phyloP scores from a whole-genome alignment of 64 coral and sea anemone species.

The Pocillopora damicornis region DNA sequence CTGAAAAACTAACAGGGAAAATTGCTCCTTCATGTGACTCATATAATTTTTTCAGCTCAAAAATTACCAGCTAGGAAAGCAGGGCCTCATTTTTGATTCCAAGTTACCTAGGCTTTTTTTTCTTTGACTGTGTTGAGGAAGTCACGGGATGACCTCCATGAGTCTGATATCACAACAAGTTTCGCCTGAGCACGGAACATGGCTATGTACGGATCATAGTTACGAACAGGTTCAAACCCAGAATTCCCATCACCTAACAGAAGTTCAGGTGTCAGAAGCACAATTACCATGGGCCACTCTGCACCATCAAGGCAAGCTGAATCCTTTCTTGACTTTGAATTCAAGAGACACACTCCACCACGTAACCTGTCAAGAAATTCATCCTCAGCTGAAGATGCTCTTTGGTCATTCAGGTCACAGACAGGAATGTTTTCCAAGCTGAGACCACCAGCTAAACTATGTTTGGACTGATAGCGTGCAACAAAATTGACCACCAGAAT shows the following conservation, averaged over 20 bases:
- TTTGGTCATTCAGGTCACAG: not conserved
- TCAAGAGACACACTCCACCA: constrained; percentile 21
- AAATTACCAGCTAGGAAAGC: not conserved
- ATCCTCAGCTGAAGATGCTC: not conserved
- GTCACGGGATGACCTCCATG: constrained; percentile 26
- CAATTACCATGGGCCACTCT: constrained; percentile 60
- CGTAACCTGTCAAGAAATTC: not conserved
- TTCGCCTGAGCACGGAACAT: constrained; percentile 56
- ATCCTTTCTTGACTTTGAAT: constrained; percentile 35
- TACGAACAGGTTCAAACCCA: constrained; percentile 15
- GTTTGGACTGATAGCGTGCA: not conserved
- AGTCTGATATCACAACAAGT: constrained; percentile 56
- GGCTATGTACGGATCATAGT: constrained; percentile 56
- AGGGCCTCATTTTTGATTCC: not conserved
- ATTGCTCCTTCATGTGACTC: too few relatives aligned
- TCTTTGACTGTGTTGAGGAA: constrained; percentile 18
- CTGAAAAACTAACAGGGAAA: too few relatives aligned
- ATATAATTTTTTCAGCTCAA: too few relatives aligned
- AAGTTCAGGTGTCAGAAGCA: constrained; percentile 41
- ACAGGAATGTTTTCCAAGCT: not conserved
- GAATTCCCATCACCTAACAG: constrained; percentile 9
- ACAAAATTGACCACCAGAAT: constrained; percentile 46
- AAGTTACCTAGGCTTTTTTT: constrained; percentile 14
- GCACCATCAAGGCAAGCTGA: constrained; percentile 34
- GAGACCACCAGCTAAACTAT: not conserved